These are phyloP conservation scores for Halichoeres trimaculatus DNA, from an alignment of 2,113 vertebrate genomes.

Conservation along the genomic window DNA sequence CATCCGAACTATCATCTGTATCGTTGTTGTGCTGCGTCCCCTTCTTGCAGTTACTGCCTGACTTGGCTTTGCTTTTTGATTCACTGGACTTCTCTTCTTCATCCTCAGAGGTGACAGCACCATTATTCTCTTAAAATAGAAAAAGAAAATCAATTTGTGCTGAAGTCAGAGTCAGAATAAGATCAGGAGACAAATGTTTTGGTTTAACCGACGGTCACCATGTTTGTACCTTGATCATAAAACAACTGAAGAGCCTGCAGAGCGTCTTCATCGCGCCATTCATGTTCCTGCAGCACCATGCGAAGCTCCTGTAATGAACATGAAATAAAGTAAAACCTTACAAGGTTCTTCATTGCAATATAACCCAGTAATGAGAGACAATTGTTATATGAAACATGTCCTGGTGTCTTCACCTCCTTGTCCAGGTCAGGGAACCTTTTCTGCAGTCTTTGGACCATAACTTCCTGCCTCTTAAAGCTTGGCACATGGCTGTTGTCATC, in stretches of 20 bases:
- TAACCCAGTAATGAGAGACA: no score
- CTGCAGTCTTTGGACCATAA: constrained; percentile 89
- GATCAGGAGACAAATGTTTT: background rate
- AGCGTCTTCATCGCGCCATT: constrained; percentile 91
- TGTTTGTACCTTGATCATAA: constrained; percentile 81
- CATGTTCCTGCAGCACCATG: constrained; percentile 90
- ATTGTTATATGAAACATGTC: background rate
- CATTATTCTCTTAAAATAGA: constrained; percentile 44
- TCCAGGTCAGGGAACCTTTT: constrained; percentile 89
- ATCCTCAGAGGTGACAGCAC: constrained; percentile 44
- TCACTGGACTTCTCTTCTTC: constrained; percentile 37
- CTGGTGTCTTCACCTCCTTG: constrained; percentile 84
- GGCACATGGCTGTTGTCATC: constrained; percentile 67
- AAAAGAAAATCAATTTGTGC: background rate
- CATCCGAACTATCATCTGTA: background rate
- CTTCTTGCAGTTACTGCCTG: background rate
- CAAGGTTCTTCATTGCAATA: no score
- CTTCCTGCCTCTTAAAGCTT: constrained; percentile 87
- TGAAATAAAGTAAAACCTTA: background rate
- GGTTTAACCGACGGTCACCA: background rate
- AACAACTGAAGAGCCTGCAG: constrained; percentile 89
- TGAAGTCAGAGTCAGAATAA: background rate
- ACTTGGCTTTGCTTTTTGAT: constrained; percentile 22
- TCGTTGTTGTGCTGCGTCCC: background rate
- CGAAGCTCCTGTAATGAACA: constrained; percentile 86